Evolutionary conservation across 2,888 invertebrate species (phyloP), one percentile per base, ranked within the genome.

Genomic region (Tribolium freemani): DNA sequence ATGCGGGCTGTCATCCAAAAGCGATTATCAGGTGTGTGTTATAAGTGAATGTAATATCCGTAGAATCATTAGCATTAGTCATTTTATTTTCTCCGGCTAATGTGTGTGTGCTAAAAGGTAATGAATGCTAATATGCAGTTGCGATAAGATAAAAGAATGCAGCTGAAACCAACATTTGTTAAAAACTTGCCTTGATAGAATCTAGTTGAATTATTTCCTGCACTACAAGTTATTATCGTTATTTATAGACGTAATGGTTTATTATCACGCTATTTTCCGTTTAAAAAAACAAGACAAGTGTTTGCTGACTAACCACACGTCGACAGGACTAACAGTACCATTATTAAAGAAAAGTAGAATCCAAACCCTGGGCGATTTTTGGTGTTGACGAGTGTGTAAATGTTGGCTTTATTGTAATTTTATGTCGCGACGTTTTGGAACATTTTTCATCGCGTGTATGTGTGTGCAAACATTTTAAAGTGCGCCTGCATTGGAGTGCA

Each of bases 231-330:
- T 83, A 82, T 82, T 82, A 82, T 78, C 78, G 77, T 79, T 80
- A 81, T 83, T 81, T 81, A 80, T 77, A 76, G 74, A 72, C 76
- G 72, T 79, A 79, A 83, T 82, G 79, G 78, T 75, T 73, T 75
- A 78, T 76, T 80, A 80, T 81, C 83, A 83, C 83, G 83, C 83
- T 72, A 82, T 79, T 81, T 81, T 76, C 79, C 80, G 78, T 79
- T 83, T 80, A 81, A 70, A 75, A 69, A 44, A 38, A 38, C 38
- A 48, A 67, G 31, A 63, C 71, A 56, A 72, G 63, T 69, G 72
- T 26, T 54, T 21, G 48, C 48, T 11, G 26, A 58, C 57, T 45
- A 45, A 20, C 45, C 10, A 21, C 45, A 44, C 58, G 45, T 58
- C 45, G 38, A 38, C 38, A 38, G 11, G 11, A 13, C 13, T 11